Base-by-base conservation (phyloP, 2,797 vertebrate species). In the Podargus strigoides region DNA sequence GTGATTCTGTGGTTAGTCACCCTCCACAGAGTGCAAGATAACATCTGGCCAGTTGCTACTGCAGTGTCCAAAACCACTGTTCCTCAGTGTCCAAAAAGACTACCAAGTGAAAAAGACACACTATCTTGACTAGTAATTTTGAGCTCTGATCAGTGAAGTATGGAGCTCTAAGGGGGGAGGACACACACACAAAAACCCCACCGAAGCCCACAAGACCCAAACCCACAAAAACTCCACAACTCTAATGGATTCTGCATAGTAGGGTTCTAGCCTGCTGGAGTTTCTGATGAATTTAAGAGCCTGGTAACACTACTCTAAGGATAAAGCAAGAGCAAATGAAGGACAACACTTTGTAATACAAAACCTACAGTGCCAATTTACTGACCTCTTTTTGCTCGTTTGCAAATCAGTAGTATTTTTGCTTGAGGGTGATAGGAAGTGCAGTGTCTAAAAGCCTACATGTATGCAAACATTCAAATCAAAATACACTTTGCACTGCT, bases 251-350 rank as follows among this genome's bases (percentile, higher is more conserved):
- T 44, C 23, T 52, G 70, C 24, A 52, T 2, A 60, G 39, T 6
- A 66, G 8, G 36, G 26, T 85, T 91, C 73, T 28, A 76, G 52
- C 13, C 41, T 89, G 27, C 30, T 56, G 49, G 30, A 64, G 8
- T 34, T 82, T 85, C 72, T 82, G 59, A 50, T 36, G 21, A 86
- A 32, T 30, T 62, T 6, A 7, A 81, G n/a, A 77, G 42, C 30
- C 50, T 90, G 7, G 6, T 64, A 81, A 59, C 0, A 1, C 24
- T 44, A 60, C 5, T 5, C 4, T 60, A 79, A 81, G 86, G 68
- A 83, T 16, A 94, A 90, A 91, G 46, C 78, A 94, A 94, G 80
- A 93, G 68, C 67, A 95, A 92, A 91, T 85, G 90, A 92, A 96
- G 90, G 93, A 56, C 89, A 60, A 9, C 9, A 11, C 55, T 46